Evolutionary conservation across 1,140 invertebrate genomes (phyloP).

Genomic region (Copidosoma floridanum): DNA sequence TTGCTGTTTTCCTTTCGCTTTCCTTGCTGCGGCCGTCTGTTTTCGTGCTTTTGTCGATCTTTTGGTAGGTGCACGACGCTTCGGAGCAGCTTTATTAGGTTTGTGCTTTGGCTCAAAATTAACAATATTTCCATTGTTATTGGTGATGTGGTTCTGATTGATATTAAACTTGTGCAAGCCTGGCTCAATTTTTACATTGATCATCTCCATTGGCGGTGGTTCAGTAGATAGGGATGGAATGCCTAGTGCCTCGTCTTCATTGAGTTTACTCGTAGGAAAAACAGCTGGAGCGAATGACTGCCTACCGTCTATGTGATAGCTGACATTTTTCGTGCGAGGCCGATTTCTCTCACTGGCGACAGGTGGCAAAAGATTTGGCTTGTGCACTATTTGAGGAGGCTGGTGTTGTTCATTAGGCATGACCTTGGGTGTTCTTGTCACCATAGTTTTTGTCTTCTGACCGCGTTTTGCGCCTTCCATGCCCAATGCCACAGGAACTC

Average conservation of each 20-base stretch:
- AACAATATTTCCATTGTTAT: constrained; percentile 48
- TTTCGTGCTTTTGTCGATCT: constrained; percentile 36
- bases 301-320: constrained; percentile 61
- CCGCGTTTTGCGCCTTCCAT: constrained; percentile 57
- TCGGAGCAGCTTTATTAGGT: constrained; percentile 4
- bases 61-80: constrained; percentile 29
- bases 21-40: constrained; percentile 19
- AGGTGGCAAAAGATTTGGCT: not conserved
- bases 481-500: constrained; percentile 57
- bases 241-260: not conserved
- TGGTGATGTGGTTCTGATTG: constrained; percentile 42
- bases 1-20: constrained; percentile 23
- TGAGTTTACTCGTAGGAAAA: constrained; percentile 49
- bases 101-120: constrained; percentile 33
- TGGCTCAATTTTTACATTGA: constrained; percentile 50
- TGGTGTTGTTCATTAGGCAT: constrained; percentile 50
- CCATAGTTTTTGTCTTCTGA: constrained; percentile 61
- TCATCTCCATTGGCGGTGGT: not conserved
- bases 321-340: constrained; percentile 65
- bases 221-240: not conserved
- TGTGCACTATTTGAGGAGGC: not conserved
- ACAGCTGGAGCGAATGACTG: constrained; percentile 50
- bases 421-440: constrained; percentile 58
- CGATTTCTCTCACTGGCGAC: constrained; percentile 33
- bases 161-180: constrained; percentile 24